These are phyloP conservation scores for Auanema sp. DNA, from an alignment of 2,888 invertebrate genomes.

Conservation along the genomic window DNA sequence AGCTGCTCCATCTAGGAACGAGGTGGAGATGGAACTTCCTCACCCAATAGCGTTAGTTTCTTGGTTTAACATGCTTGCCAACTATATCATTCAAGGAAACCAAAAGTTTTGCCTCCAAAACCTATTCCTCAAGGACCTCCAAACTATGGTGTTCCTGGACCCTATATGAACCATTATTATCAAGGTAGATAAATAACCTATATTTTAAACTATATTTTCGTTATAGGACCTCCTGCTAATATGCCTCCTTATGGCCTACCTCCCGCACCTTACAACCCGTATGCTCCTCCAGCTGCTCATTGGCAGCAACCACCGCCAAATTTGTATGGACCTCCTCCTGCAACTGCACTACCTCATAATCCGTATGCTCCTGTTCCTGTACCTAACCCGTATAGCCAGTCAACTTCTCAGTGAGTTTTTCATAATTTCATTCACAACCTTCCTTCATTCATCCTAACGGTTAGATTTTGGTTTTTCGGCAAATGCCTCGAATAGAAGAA, in stretches of 20 bases:
- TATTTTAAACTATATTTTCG: no score
- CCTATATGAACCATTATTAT: slow-evolving; percentile 11
- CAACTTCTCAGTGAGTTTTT: slow-evolving; percentile 3
- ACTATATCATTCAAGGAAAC: no score
- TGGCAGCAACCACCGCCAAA: slow-evolving; percentile 3
- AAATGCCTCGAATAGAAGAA: no score
- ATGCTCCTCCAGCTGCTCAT: slow-evolving; percentile 11
- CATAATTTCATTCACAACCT: no score
- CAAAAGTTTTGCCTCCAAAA: no score
- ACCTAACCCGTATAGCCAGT: slow-evolving; percentile 21
- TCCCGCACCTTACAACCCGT: slow-evolving; percentile 4
- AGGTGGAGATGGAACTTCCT: no score
- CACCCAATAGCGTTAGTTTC: no score
- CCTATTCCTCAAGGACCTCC: slow-evolving; percentile 7
- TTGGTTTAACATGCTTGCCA: no score
- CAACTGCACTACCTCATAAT: slow-evolving; percentile 14
- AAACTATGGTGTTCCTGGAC: slow-evolving; percentile 7
- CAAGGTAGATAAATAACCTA: slow-evolving; percentile 7
- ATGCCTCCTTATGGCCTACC: slow-evolving; percentile 12
- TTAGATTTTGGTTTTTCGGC: no score
- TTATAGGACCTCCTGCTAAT: neutral
- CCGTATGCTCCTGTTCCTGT: slow-evolving; percentile 22
- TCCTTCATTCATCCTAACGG: no score
- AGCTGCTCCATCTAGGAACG: no score
- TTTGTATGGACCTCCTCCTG: slow-evolving; percentile 5